Conservation (phyloP, 2,113 vertebrate genomes). For the Chaetodon auriga region DNA sequence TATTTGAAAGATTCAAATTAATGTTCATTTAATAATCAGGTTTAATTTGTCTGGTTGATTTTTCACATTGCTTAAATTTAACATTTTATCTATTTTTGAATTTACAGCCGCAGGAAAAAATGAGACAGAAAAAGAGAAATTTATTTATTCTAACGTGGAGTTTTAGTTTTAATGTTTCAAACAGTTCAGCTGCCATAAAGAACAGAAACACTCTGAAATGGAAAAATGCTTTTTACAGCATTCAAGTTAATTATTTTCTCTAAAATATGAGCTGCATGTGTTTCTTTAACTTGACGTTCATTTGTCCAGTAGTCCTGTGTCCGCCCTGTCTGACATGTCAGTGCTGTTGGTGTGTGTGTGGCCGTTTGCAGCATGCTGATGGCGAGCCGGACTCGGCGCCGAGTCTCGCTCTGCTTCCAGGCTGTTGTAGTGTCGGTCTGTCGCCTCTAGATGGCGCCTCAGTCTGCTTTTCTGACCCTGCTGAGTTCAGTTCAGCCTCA, state of each 20-base stretch:
- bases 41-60: neutral
- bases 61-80: neutral
- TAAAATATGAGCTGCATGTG: neutral
- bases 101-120: neutral
- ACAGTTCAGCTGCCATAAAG: neutral
- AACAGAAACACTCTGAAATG: neutral
- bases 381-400: neutral
- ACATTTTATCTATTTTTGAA: neutral
- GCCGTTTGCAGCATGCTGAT: neutral
- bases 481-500: neutral
- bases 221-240: too few species aligned
- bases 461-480: slow-evolving; percentile 33
- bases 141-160: neutral
- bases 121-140: neutral
- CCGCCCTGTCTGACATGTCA: too few species aligned
- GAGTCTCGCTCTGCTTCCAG: neutral
- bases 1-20: neutral
- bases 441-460: slow-evolving; percentile 66
- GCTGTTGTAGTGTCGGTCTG: neutral
- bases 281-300: neutral
- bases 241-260: neutral
- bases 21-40: neutral
- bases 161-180: neutral
- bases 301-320: too few species aligned
- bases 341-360: too few species aligned